Evolutionary conservation across 1,140 invertebrate species (phyloP).

Genomic region (Cryptotermes secundus): DNA sequence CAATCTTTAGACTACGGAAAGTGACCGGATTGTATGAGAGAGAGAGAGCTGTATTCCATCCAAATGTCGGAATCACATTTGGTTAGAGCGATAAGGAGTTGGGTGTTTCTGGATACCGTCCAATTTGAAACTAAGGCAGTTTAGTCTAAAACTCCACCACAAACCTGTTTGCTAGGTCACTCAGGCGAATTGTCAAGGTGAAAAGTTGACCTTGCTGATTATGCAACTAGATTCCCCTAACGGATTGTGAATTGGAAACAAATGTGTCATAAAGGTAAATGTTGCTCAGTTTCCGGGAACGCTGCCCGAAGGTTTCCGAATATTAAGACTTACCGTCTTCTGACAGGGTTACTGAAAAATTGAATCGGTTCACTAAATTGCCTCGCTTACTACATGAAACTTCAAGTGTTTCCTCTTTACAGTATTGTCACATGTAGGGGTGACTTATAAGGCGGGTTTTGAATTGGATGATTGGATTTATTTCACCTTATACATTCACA

Average conservation of each 20-base stretch:
- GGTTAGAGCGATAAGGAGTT: neutral
- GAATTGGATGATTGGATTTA: too few relatives aligned
- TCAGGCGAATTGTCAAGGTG: neutral
- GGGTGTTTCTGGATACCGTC: neutral
- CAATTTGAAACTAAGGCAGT: neutral
- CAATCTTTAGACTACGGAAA: too few relatives aligned
- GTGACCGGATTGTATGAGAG: too few relatives aligned
- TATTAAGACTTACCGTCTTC: too few relatives aligned
- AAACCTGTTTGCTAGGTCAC: slow-evolving; percentile 17
- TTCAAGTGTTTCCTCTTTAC: too few relatives aligned
- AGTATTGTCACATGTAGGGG: too few relatives aligned
- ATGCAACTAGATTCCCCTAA: neutral
- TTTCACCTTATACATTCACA: too few relatives aligned
- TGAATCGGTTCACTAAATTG: too few relatives aligned
- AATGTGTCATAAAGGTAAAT: neutral
- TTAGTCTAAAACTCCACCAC: neutral
- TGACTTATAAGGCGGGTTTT: too few relatives aligned
- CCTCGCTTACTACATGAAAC: too few relatives aligned
- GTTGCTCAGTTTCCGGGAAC: neutral
- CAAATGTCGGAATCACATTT: neutral
- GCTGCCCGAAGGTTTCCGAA: too few relatives aligned
- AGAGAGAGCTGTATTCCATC: neutral
- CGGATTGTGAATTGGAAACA: neutral
- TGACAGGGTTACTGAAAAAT: too few relatives aligned
- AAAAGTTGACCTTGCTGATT: slow-evolving; percentile 5